Base-by-base conservation (phyloP, 2,888 invertebrate species). In the Schizaphis graminum region DNA sequence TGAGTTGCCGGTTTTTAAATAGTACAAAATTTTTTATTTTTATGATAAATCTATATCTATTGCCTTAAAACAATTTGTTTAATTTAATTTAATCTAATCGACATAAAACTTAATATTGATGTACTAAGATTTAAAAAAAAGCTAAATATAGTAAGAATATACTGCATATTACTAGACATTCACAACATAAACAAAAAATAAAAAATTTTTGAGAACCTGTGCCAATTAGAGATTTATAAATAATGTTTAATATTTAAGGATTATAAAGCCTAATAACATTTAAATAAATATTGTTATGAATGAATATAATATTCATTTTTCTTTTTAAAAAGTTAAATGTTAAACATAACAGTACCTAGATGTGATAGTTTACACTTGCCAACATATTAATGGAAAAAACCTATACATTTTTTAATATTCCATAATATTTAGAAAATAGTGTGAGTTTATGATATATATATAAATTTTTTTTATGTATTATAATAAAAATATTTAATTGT, bases 371-470 rank as follows among this genome's bases (percentile, higher is more conserved):
- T n/a, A 77, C 77, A 91, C 53, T 91, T 91, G 67, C 77, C 91
- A 53, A 91, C 13, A 91, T 67, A 35, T 90, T 61, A 56, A 41
- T 53, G n/a, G 47, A 44, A 47, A 90, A 47, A 47, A 53, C n/a
- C 24, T 61, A 61, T 90, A 67, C 21, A 91, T 53, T 84, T 77
- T 90, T 53, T 91, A 26, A 91, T 77, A 91, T 84, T 84, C 41
- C 28, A 56, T 87, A 49, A 67, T 87, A 84, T 8, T 28, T 91
- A 91, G 49, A n/a, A 49, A 84, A 53, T 53, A 91, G 67, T 67
- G 67, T 35, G 67, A 90, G 77, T 35, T 77, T 77, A 77, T 77
- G 77, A 77, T 77, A 35, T 77, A 24, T 56, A 56, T 26, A 47
- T 35, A 11, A 16, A 35, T 67, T 77, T 77, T 77, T 90, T 90